Evolutionary conservation across 2,797 vertebrate species (phyloP), one percentile per base, ranked within the genome.

Genomic region (Acrocephalus scirpaceus): DNA sequence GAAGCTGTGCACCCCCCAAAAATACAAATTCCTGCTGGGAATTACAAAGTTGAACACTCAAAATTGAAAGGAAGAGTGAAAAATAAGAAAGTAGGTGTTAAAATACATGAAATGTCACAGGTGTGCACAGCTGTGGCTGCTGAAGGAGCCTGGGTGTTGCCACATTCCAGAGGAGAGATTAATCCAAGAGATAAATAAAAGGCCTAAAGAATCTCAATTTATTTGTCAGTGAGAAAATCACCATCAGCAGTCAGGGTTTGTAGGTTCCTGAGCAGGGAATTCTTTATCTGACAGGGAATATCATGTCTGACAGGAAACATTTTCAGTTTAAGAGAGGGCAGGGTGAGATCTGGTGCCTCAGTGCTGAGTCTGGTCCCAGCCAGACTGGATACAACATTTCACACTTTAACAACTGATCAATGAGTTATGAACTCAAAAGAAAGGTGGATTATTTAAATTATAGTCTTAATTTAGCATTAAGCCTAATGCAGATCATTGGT

Each of bases 1-100:
- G 78, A 81, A 88, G 94, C 67, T 79, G 90, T 67, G 93, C 62
- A 36, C 26, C 60, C 82, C 61, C 76, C 82, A 56, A 93, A 92
- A 95, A 60, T 5, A 47, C 44, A 82, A 53, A 65, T n/a, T 48
- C n/a, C 73, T 91, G 2, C 29, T 70, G 62, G 79, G 27, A 84
- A 23, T 30, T 56, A 5, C 2, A 22, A n/a, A 51, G 36, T 14
- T 29, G 22, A 11, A 56, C 76, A 47, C 48, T 90, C 62, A 42
- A 9, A 79, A 70, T 16, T 16, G n/a, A 75, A 44, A 67, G 21
- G 25, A 54, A 23, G 47, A 42, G 11, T 21, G 53, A 83, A 50
- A 92, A 73, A 13, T 6, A 42, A 22, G 12, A 40, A 80, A 70
- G 45, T 0, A 21, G 34, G 36, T 17, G 34, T 76, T 69, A 10